Evolutionary conservation across 2,888 invertebrate genomes (phyloP).

Genomic region (Elysia crispata): DNA sequence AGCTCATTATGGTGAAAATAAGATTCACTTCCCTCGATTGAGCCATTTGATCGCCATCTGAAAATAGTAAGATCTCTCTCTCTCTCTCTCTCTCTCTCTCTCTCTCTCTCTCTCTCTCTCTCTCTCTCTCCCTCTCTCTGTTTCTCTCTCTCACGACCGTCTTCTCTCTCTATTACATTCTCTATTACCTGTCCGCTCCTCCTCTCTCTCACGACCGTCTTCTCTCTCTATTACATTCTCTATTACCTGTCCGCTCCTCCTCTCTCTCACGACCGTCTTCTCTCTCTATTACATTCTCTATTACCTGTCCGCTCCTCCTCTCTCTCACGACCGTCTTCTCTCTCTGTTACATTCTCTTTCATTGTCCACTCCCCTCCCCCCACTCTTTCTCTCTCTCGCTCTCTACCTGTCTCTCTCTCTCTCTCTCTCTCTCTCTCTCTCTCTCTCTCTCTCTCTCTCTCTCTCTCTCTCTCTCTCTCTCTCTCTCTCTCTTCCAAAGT

Average conservation of each 20-base stretch:
- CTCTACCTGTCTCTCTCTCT: not conserved
- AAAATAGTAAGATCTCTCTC: no score
- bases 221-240: not conserved
- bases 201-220: not conserved
- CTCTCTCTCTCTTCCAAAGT: no score
- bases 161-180: not conserved
- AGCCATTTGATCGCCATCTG: no score
- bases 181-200: not conserved
- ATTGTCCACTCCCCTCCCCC: not conserved
- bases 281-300: not conserved
- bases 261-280: not conserved
- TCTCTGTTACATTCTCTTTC: not conserved
- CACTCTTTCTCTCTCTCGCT: not conserved
- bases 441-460: not conserved
- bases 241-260: not conserved
- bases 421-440: not conserved
- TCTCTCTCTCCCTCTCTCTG: not conserved
- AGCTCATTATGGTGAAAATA: no score
- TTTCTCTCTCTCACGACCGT: not conserved
- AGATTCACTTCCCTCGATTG: no score
- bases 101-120: constrained; percentile 11
- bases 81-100: not conserved
- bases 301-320: no score
- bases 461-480: not conserved
- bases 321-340: not conserved